Evolutionary conservation across 2,113 vertebrate genomes (phyloP).

Genomic region (Nothoprocta perdicaria): DNA sequence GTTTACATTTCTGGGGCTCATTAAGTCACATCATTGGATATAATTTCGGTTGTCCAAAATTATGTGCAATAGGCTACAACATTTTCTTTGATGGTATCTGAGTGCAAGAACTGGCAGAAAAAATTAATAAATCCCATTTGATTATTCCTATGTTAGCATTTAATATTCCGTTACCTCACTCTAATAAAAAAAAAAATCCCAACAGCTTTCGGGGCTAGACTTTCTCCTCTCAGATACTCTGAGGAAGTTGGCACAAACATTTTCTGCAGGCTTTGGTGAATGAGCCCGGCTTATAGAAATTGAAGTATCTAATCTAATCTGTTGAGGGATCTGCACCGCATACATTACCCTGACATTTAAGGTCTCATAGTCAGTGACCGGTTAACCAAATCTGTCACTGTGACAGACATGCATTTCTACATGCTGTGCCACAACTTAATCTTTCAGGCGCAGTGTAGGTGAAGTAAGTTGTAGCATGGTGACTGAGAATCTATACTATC

Average conservation of each 20-base stretch:
- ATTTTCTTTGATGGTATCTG: neutral
- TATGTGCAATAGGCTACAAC: neutral
- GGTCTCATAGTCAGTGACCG: constrained; percentile 43
- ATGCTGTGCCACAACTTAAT: constrained; percentile 43
- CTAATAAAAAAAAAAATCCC: neutral
- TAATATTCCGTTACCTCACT: neutral
- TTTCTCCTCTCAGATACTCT: constrained; percentile 29
- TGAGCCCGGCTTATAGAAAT: constrained; percentile 12
- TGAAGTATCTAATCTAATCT: constrained; percentile 60
- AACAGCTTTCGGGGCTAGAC: neutral
- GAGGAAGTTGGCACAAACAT: constrained; percentile 35
- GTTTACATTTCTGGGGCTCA: constrained; percentile 26
- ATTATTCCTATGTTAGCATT: neutral
- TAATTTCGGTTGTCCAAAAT: neutral
- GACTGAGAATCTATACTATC: neutral
- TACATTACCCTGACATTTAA: constrained; percentile 57
- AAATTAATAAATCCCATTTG: neutral
- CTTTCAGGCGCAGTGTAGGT: neutral
- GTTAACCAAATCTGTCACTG: constrained; percentile 61
- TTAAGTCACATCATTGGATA: neutral
- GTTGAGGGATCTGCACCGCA: constrained; percentile 37
- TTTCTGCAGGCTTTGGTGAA: constrained; percentile 40
- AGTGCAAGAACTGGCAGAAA: neutral
- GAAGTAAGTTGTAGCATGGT: neutral
- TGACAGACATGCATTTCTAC: constrained; percentile 49